phyloP scores from a whole-genome alignment of 2,113 vertebrate species.

The Sorex fumeus region DNA sequence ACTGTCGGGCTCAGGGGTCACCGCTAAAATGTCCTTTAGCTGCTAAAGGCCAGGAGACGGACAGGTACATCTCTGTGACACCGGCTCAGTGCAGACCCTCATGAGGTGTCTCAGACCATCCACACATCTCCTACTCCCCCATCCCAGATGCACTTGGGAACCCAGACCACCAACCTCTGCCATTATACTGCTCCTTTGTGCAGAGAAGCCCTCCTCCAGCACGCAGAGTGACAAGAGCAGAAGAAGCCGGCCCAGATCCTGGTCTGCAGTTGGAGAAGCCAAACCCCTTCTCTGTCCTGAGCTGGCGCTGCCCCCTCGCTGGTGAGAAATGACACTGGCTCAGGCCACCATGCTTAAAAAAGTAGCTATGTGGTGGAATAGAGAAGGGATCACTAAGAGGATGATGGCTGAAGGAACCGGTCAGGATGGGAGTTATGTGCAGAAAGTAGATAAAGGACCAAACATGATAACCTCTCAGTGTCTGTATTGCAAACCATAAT shows the following conservation, averaged over 20 bases:
- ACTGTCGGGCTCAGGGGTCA: background rate
- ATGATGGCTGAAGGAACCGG: no score
- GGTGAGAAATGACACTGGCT: background rate
- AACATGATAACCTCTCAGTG: no score
- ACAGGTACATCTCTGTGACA: background rate
- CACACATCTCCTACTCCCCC: no score
- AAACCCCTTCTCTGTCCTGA: background rate
- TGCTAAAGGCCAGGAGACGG: background rate
- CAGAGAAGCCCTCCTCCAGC: background rate
- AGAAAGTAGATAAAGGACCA: no score
- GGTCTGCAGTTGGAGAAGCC: background rate
- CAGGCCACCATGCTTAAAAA: slow-evolving; percentile 10
- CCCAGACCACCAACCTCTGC: background rate
- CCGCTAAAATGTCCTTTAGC: background rate
- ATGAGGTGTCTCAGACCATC: background rate
- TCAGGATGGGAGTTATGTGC: no score
- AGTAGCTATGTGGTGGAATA: background rate
- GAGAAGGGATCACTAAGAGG: no score
- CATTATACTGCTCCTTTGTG: accelerated
- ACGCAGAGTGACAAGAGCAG: background rate
- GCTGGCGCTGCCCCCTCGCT: background rate
- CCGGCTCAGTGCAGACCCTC: background rate
- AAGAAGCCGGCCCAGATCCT: background rate
- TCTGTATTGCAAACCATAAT: no score
- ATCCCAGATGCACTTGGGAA: background rate